A percentile compares a stretch with the other conserved stretches of the same genome.
These are phyloP conservation scores for Lipotes vexillifer DNA, from an alignment of 2,113 vertebrate species.

Conservation along the genomic window DNA sequence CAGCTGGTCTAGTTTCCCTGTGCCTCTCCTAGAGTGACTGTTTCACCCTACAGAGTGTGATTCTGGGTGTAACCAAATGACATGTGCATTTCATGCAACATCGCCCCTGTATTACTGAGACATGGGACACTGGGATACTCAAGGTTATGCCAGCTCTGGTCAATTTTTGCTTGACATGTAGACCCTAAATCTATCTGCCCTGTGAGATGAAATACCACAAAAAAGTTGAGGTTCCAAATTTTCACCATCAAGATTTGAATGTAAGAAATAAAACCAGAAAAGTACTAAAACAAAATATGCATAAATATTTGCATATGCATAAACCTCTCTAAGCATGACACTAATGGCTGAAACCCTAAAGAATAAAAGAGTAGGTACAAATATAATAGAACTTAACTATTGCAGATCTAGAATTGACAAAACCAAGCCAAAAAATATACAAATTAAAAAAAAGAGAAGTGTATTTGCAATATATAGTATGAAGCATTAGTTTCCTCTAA, in stretches of 20 bases:
- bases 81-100: not conserved
- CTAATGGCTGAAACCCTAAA: not conserved
- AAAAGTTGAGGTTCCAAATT: not conserved
- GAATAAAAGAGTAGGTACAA: not conserved
- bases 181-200: not conserved
- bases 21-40: not conserved
- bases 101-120: not conserved
- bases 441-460: not conserved
- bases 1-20: not conserved
- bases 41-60: not conserved
- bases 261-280: not conserved
- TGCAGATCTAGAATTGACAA: not conserved
- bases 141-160: not conserved
- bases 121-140: not conserved
- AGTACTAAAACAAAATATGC: not conserved
- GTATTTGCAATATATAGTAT: not conserved
- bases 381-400: not conserved
- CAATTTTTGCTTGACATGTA: not conserved
- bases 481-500: not conserved
- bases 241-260: not conserved
- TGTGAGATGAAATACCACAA: not conserved
- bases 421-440: not conserved
- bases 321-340: not conserved
- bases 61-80: not conserved
- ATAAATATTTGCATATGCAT: not conserved